These are phyloP conservation scores for Brachylomia viminalis DNA, from an alignment of 2,888 invertebrate species.

Conservation along the genomic window DNA sequence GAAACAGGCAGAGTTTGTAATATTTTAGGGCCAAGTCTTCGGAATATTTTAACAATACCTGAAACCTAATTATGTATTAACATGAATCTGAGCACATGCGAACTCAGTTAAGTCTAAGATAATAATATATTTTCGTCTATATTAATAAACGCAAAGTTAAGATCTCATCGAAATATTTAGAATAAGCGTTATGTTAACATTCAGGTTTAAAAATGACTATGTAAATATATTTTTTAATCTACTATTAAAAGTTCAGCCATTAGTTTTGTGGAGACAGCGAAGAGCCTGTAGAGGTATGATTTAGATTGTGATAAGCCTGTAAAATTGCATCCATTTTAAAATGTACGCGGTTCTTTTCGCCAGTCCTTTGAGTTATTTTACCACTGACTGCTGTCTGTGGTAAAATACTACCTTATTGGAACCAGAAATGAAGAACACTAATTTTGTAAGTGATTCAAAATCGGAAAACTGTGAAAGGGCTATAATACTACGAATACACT, in stretches of 20 bases:
- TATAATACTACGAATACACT: neutral
- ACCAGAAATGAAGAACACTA: neutral
- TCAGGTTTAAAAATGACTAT: constrained; percentile 28
- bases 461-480: neutral
- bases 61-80: constrained; percentile 44
- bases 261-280: constrained; percentile 17
- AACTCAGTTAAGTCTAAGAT: constrained; percentile 43
- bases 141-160: constrained; percentile 60
- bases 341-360: neutral
- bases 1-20: constrained; percentile 5
- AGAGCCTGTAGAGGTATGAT: neutral
- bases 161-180: constrained; percentile 67
- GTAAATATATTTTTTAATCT: constrained; percentile 19
- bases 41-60: constrained; percentile 18
- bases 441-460: neutral
- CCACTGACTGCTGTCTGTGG: too few relatives aligned
- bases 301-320: neutral
- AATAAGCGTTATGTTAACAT: constrained; percentile 54
- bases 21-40: constrained; percentile 32
- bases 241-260: constrained; percentile 41
- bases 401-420: too few relatives aligned
- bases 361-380: too few relatives aligned
- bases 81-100: constrained; percentile 41
- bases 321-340: neutral
- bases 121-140: constrained; percentile 31